phyloP scores from a whole-genome alignment of 2,888 invertebrate genomes.

The Rotaria sp. region DNA sequence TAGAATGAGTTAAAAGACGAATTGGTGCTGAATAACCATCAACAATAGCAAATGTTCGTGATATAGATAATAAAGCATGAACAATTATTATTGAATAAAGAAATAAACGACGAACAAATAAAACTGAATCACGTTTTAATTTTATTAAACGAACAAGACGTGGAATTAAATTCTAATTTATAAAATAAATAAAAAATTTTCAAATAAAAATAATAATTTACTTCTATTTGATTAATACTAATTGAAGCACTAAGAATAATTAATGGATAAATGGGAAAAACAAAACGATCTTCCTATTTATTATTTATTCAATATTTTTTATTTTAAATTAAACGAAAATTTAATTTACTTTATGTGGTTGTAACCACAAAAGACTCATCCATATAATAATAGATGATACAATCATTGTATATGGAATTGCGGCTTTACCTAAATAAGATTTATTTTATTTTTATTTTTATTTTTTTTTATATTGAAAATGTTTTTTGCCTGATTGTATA shows the following conservation, averaged over 20 bases:
- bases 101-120: background rate
- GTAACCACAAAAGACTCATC: constrained; percentile 33
- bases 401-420: constrained; percentile 6
- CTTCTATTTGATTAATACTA: constrained; percentile 9
- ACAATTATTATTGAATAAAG: constrained; percentile 17
- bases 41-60: constrained; percentile 32
- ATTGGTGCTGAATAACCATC: constrained; percentile 5
- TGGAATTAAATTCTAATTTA: background rate
- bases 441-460: background rate
- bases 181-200: background rate
- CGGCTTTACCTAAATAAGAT: background rate
- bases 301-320: too few relatives aligned
- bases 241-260: constrained; percentile 14
- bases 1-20: background rate
- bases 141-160: background rate
- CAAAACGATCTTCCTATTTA: constrained; percentile 33
- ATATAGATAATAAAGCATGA: constrained; percentile 28
- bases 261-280: constrained; percentile 38
- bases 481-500: background rate
- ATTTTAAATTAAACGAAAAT: background rate
- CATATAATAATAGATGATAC: constrained; percentile 21
- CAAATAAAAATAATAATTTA: background rate
- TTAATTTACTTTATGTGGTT: constrained; percentile 30
- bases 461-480: background rate
- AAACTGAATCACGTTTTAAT: background rate